These are phyloP conservation scores for Monarcha castaneiventris DNA, from an alignment of 2,113 vertebrate genomes.

Conservation along the genomic window DNA sequence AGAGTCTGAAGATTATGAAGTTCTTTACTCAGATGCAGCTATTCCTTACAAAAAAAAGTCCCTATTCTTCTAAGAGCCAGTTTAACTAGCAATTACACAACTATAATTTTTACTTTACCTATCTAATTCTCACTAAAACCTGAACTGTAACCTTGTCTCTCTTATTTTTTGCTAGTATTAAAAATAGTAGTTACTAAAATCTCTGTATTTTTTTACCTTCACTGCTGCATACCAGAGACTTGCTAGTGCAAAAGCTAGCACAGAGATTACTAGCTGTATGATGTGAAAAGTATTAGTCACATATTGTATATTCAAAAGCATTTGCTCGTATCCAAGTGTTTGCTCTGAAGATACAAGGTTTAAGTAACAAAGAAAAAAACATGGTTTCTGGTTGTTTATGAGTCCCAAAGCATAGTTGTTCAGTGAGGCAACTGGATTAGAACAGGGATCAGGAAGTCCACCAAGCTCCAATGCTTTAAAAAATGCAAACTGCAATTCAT, in stretches of 20 bases:
- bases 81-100: neutral
- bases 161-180: neutral
- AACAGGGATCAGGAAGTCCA: neutral
- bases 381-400: neutral
- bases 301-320: conserved; percentile 7
- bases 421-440: neutral
- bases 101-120: neutral
- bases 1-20: neutral
- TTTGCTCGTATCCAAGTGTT: conserved; percentile 2
- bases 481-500: neutral
- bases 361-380: neutral
- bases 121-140: neutral
- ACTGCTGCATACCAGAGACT: conserved; percentile 17
- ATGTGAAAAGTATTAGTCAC: neutral
- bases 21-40: neutral
- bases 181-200: conserved; percentile 29
- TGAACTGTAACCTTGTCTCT: neutral
- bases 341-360: conserved; percentile 19
- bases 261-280: conserved; percentile 5
- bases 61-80: neutral
- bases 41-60: neutral
- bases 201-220: conserved; percentile 40
- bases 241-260: conserved; percentile 50
- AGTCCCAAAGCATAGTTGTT: neutral
- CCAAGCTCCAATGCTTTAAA: neutral